A percentile compares a stretch with the other conserved stretches of the same genome.
phyloP scores from a whole-genome alignment of 2,888 invertebrate species.

The Leptinotarsa juncta region DNA sequence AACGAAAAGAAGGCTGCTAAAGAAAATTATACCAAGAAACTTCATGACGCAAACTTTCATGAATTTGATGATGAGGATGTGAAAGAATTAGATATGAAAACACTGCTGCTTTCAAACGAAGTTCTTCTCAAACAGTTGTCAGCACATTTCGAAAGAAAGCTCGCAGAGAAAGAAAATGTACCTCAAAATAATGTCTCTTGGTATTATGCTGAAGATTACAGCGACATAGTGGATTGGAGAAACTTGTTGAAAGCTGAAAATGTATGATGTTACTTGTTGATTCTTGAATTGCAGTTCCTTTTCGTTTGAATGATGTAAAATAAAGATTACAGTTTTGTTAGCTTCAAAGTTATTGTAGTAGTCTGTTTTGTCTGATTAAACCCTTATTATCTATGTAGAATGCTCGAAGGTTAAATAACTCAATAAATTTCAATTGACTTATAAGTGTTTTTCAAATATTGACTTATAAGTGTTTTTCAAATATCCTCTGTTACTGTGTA shows the following conservation, averaged over 20 bases:
- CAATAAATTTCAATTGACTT: too few relatives aligned
- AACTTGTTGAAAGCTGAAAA: conserved; percentile 10
- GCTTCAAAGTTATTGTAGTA: too few relatives aligned
- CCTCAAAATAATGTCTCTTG: not conserved
- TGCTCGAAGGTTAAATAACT: too few relatives aligned
- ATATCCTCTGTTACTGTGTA: too few relatives aligned
- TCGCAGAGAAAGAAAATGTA: conserved; percentile 1
- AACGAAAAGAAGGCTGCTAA: conserved; percentile 8
- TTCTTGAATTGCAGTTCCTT: not conserved
- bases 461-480: too few relatives aligned
- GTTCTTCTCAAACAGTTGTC: conserved; percentile 28
- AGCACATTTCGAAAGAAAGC: conserved; percentile 15
- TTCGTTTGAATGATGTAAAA: too few relatives aligned
- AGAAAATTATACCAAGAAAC: not conserved
- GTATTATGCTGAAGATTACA: conserved; percentile 17
- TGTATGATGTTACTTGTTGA: not conserved
- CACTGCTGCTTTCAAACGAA: conserved; percentile 24
- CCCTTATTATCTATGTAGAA: too few relatives aligned
- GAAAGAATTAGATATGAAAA: conserved; percentile 27
- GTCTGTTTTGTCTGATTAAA: too few relatives aligned
- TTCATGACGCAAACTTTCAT: conserved; percentile 14
- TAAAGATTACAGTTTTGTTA: too few relatives aligned
- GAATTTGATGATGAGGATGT: conserved; percentile 26
- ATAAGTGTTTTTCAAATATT: too few relatives aligned
- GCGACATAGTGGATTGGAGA: conserved; percentile 25